Percentiles rank a stretch among this genome's conserved stretches.
Evolutionary conservation across 2,888 invertebrate genomes (phyloP).

Genomic region (Lasioglossum marginatum): DNA sequence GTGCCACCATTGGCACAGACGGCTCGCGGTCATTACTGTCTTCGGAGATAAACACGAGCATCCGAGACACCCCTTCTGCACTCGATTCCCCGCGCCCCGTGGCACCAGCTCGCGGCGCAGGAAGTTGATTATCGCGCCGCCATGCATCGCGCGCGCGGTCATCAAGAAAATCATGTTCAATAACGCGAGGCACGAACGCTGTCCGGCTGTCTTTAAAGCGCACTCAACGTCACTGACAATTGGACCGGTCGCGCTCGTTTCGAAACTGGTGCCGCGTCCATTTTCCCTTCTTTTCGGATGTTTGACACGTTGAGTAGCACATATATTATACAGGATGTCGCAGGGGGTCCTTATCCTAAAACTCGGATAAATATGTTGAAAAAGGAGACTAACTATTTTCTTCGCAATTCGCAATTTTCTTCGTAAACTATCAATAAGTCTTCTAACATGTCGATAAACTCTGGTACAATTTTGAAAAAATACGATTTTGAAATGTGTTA

Average conservation of each 20-base stretch:
- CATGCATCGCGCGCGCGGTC: constrained; percentile 40
- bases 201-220: constrained; percentile 33
- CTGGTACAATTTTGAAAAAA: no score
- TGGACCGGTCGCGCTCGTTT: background rate
- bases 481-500: no score
- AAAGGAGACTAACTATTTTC: no score
- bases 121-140: constrained; percentile 64
- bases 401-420: no score
- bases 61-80: constrained; percentile 45
- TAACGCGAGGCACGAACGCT: constrained; percentile 43
- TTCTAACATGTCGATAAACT: no score
- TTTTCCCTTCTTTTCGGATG: background rate
- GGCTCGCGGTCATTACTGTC: constrained; percentile 48
- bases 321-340: no score
- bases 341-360: no score
- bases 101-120: constrained; percentile 47
- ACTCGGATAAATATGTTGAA: no score
- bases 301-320: no score
- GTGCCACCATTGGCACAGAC: constrained; percentile 37
- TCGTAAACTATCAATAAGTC: no score
- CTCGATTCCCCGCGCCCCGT: constrained; percentile 26
- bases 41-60: constrained; percentile 55
- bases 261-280: background rate
- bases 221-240: constrained; percentile 22
- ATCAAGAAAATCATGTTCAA: constrained; percentile 62